A percentile compares a stretch with the other conserved stretches of the same genome.
Evolutionary conservation across 2,113 vertebrate species (phyloP).

Genomic region (Epinephelus cyanopodus): DNA sequence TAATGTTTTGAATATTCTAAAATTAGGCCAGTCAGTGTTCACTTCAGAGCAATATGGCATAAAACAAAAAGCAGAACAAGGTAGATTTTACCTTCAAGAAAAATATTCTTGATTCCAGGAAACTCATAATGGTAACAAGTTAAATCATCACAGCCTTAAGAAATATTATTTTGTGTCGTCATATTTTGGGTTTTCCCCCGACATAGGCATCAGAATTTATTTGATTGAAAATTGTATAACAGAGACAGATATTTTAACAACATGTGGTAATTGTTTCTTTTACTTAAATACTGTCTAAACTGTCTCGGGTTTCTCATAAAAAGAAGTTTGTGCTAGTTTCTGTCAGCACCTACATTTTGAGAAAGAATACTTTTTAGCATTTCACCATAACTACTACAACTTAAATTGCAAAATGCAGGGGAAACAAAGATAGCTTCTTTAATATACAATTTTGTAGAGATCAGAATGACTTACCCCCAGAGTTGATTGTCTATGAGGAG

Average conservation of each 20-base stretch:
- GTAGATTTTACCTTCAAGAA: background rate
- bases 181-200: background rate
- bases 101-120: background rate
- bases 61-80: background rate
- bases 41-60: background rate
- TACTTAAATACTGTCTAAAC: background rate
- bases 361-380: background rate
- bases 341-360: background rate
- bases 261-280: background rate
- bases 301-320: background rate
- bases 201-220: background rate
- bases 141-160: background rate
- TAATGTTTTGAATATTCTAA: background rate
- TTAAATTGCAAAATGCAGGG: background rate
- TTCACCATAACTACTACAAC: background rate
- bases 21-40: background rate
- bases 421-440: background rate
- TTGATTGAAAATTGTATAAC: background rate
- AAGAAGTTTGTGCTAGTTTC: background rate
- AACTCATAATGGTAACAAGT: background rate
- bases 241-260: background rate
- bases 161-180: background rate
- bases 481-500: background rate
- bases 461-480: constrained; percentile 23
- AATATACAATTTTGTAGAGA: background rate